Percentiles rank a stretch among this genome's conserved stretches.
Evolutionary conservation across 2,888 invertebrate genomes (phyloP).

Genomic region (Papilio demoleus): DNA sequence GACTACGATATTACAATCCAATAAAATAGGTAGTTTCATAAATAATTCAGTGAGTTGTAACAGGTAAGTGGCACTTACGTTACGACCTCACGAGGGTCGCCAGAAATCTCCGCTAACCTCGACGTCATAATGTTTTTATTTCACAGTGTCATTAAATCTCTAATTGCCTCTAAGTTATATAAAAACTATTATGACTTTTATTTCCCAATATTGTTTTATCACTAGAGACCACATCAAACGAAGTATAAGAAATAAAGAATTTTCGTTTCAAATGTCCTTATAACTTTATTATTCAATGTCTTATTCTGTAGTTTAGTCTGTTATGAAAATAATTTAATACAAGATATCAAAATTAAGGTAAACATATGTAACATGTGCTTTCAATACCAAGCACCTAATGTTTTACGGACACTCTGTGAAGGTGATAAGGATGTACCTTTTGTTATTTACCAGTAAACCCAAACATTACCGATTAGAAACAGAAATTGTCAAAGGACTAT

Average conservation of each 20-base stretch:
- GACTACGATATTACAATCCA: constrained; percentile 74
- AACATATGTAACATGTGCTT: neutral
- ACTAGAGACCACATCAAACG: neutral
- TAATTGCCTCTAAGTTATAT: constrained; percentile 52
- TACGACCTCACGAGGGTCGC: constrained; percentile 68
- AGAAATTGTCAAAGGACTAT: constrained; percentile 33
- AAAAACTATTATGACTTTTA: constrained; percentile 14
- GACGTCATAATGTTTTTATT: constrained; percentile 70
- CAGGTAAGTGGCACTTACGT: constrained; percentile 79
- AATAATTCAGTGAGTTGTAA: constrained; percentile 81
- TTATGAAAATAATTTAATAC: neutral
- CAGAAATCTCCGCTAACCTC: constrained; percentile 57
- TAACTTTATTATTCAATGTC: neutral
- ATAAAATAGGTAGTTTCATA: constrained; percentile 78
- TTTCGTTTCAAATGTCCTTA: neutral
- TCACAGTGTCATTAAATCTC: constrained; percentile 62
- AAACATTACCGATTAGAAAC: constrained; percentile 4
- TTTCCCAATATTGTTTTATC: constrained; percentile 8
- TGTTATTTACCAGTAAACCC: neutral
- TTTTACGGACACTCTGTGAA: neutral
- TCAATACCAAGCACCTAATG: neutral
- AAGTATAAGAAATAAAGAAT: neutral
- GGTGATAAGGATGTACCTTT: neutral
- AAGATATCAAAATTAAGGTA: neutral
- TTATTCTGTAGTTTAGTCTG: neutral